phyloP scores from a whole-genome alignment of 2,888 invertebrate genomes.

The Plusia festucae region DNA sequence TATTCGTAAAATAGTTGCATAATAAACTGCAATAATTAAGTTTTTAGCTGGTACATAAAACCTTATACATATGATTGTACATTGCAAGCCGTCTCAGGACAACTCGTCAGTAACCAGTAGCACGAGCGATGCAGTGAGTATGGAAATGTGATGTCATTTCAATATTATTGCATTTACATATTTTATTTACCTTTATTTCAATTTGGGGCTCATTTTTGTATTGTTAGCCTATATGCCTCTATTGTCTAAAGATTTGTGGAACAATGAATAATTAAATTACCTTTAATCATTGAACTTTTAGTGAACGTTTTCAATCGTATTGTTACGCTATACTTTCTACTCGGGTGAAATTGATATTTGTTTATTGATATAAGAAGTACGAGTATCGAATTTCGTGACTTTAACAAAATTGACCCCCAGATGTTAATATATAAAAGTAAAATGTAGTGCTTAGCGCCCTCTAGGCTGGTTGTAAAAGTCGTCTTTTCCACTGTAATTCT shows the following conservation, averaged over 20 bases:
- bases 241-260: background rate
- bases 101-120: slow-evolving; percentile 86
- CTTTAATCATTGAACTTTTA: too few relatives aligned
- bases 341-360: too few relatives aligned
- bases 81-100: slow-evolving; percentile 86
- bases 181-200: slow-evolving; percentile 9
- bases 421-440: slow-evolving; percentile 5
- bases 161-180: slow-evolving; percentile 32
- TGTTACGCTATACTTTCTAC: background rate
- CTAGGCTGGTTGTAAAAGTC: background rate
- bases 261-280: too few relatives aligned
- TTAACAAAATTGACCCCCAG: background rate
- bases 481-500: background rate
- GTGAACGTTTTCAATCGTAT: background rate
- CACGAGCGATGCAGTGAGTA: slow-evolving; percentile 88
- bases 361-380: too few relatives aligned
- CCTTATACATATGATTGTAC: slow-evolving; percentile 36
- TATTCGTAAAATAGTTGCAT: background rate
- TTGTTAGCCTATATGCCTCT: background rate
- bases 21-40: background rate
- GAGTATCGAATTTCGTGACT: too few relatives aligned
- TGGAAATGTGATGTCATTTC: slow-evolving; percentile 80
- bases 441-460: background rate
- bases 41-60: slow-evolving; percentile 6
- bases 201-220: slow-evolving; percentile 2